Conservation (phyloP, 1,140 invertebrate species). For the Muscidifurax raptorellus region DNA sequence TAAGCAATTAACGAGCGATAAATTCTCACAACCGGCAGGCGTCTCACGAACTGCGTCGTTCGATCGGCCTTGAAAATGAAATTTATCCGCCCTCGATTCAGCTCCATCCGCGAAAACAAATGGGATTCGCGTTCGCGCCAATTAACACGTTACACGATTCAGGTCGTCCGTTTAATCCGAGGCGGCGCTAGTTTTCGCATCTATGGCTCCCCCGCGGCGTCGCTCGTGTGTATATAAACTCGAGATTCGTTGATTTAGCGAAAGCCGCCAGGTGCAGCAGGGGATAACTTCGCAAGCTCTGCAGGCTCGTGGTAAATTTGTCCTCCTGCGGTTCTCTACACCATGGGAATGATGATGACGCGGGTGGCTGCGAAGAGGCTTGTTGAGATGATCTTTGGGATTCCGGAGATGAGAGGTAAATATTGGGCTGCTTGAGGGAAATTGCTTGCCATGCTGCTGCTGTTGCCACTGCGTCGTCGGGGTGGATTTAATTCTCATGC, state of each 20-base stretch:
- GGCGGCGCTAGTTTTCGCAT: neutral
- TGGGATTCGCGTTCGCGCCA: slow-evolving; percentile 3
- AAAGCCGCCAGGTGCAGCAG: neutral
- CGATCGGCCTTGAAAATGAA: too few relatives aligned
- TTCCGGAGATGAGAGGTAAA: neutral
- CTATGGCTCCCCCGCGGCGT: neutral
- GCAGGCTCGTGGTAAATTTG: neutral
- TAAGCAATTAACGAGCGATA: too few relatives aligned
- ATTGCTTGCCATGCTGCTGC: neutral
- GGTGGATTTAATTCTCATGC: neutral
- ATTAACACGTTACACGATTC: slow-evolving; percentile 28
- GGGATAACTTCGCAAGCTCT: neutral
- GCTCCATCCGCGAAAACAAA: neutral
- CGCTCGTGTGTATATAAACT: neutral
- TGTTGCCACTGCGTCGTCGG: neutral
- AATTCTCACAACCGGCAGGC: too few relatives aligned
- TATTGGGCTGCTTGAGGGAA: neutral
- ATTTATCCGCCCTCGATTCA: neutral
- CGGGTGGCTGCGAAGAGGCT: neutral
- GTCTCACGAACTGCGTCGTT: too few relatives aligned
- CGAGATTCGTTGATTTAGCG: slow-evolving; percentile 10
- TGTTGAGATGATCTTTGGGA: too few relatives aligned
- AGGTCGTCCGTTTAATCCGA: slow-evolving; percentile 1
- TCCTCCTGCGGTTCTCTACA: neutral
- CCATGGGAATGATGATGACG: neutral